A percentile compares a stretch with the other conserved stretches of the same genome.
Evolutionary conservation across 92 coral and sea anemone species (phyloP).

Genomic region (Parazoanthus darwini): DNA sequence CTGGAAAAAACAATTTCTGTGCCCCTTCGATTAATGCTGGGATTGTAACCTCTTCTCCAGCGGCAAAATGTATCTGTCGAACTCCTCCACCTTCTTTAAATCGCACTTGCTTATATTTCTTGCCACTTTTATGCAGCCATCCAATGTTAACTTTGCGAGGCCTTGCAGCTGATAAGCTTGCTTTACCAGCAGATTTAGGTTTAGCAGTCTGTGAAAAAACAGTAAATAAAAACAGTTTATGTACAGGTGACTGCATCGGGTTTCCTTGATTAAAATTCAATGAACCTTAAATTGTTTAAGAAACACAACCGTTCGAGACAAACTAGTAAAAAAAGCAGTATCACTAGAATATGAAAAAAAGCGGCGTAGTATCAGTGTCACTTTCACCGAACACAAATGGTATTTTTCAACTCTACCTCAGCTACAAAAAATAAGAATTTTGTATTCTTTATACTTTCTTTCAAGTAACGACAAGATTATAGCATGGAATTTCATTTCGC

Average conservation of each 20-base stretch:
- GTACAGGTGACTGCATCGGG: neutral
- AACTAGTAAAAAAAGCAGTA: too few relatives aligned
- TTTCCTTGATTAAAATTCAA: neutral
- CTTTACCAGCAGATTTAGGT: neutral
- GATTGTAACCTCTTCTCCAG: slow-evolving; percentile 14
- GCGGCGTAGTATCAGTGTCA: neutral
- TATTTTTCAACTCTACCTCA: neutral
- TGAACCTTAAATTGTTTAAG: neutral
- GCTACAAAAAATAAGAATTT: neutral
- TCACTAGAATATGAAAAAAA: neutral
- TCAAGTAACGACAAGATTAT: too few relatives aligned
- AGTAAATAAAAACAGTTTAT: neutral
- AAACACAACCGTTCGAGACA: neutral
- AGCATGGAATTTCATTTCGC: too few relatives aligned
- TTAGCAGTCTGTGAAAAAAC: neutral
- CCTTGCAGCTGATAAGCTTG: neutral
- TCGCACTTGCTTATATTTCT: slow-evolving; percentile 33
- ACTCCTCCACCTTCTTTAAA: slow-evolving; percentile 36
- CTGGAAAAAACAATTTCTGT: slow-evolving; percentile 26
- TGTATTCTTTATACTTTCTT: too few relatives aligned
- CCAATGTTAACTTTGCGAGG: slow-evolving; percentile 33
- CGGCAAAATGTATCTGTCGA: neutral
- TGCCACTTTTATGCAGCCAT: slow-evolving; percentile 32
- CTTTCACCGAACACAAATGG: neutral
- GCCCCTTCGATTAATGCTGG: neutral